Conservation (phyloP, 2,888 invertebrate species). For the Spilarctia lutea region DNA sequence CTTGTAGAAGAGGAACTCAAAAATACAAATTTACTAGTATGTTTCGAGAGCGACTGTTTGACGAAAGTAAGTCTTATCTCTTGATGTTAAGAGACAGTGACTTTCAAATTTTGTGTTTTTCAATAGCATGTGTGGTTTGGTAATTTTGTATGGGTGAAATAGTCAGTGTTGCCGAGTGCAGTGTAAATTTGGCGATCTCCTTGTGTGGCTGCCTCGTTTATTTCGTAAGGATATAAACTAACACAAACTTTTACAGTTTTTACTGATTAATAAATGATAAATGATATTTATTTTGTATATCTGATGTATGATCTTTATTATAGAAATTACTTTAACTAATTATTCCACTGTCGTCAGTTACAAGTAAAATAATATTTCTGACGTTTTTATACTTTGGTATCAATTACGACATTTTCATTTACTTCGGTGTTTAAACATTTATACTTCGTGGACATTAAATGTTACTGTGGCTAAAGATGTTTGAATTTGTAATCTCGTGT, state of each 20-base stretch:
- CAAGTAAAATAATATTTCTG: not conserved
- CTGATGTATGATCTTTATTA: no score
- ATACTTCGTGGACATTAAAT: conserved; percentile 2
- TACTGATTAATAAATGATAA: no score
- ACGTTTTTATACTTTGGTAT: not conserved
- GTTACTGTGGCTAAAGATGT: not conserved
- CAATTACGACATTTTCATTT: not conserved
- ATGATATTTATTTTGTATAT: no score
- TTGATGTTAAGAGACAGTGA: conserved; percentile 35
- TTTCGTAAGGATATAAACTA: conserved; percentile 67
- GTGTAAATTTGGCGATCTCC: conserved; percentile 82
- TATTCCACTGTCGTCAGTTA: no score
- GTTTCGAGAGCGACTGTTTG: conserved; percentile 17
- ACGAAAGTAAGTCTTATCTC: conserved; percentile 42
- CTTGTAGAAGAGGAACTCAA: conserved; percentile 63
- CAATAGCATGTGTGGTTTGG: conserved; percentile 41
- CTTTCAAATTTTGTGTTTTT: conserved; percentile 30
- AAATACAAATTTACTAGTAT: conserved; percentile 56
- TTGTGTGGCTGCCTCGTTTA: conserved; percentile 77
- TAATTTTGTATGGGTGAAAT: conserved; percentile 71
- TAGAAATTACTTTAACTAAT: not conserved
- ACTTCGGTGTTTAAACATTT: not conserved
- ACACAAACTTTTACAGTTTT: no score
- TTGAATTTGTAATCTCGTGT: conserved; percentile 1
- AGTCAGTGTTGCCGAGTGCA: conserved; percentile 82